Evolutionary conservation across 2,888 invertebrate genomes (phyloP), one percentile per base, ranked within the genome.

Genomic region (Dendrolimus pini): DNA sequence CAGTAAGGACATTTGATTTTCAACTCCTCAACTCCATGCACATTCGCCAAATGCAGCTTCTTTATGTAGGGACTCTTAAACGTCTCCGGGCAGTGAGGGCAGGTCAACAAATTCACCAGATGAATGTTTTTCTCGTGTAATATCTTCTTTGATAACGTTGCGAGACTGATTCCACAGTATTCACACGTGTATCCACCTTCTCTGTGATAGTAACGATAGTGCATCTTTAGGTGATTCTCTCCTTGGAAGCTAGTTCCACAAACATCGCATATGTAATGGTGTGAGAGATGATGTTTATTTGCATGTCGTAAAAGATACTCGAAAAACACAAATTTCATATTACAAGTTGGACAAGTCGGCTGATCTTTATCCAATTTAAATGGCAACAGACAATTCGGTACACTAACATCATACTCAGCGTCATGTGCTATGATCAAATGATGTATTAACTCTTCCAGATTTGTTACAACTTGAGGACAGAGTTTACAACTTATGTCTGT

Each of bases 221-320:
- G 90, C 90, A 90, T 90, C 67, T 83, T 83, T 61, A 90, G 69
- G 63, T 89, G 89, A 52, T 88, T 89, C 61, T 90, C 89, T 0
- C 89, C 89, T 72, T 89, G 90, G 59, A 90, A 90, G 58, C 89
- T 89, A 0, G 86, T 85, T 0, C 89, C 89, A 42, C 90, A 90
- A 0, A 89, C 84, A 47, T 90, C 89, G 53, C 90, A 90, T 6
- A 89, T 89, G 53, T 88, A 90, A 54, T 88, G 86, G n/a, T 90
- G 90, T 0, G 83, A 79, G 0, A 90, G 65, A 59, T 90, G 89
- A 30, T 87, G 74, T 59, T 89, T 90, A 58, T 90, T 90, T 0
- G 89, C 87, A 58, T 90, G 90, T 0, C 89, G 71, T 0, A 90
- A 66, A 0, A 90, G 62, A 58, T 88, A 89, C 62, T 89, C 89